Conservation (phyloP, 2,888 invertebrate genomes). For the Globia sparganii region DNA sequence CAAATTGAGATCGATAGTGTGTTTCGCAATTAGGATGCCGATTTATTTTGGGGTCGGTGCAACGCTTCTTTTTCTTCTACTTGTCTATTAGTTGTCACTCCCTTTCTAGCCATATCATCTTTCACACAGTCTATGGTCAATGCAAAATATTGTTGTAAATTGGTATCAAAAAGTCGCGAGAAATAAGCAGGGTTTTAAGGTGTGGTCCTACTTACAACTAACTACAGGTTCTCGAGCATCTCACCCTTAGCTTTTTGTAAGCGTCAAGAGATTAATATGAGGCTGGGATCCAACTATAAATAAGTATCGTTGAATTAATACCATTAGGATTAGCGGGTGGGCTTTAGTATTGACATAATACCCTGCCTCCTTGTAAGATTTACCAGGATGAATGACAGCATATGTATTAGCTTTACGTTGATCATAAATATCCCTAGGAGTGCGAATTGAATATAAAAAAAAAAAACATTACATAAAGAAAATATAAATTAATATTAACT, state of each 20-base stretch:
- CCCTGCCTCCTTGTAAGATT: neutral
- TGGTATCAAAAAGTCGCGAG: neutral
- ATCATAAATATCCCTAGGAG: too few species aligned
- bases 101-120: too few species aligned
- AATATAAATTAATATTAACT: too few species aligned
- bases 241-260: neutral
- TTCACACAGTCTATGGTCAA: neutral
- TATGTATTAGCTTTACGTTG: too few species aligned
- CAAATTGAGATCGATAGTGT: too few species aligned
- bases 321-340: neutral
- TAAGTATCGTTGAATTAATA: slow-evolving; percentile 11
- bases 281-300: neutral
- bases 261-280: neutral
- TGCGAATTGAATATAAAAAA: too few species aligned
- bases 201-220: neutral
- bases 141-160: neutral
- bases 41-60: neutral
- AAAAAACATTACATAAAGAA: too few species aligned
- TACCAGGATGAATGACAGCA: neutral
- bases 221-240: neutral
- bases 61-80: neutral
- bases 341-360: neutral
- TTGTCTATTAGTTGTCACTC: neutral
- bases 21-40: too few species aligned
- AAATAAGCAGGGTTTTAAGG: neutral